A percentile compares a stretch with the other conserved stretches of the same genome.
Conservation (phyloP, 1,140 invertebrate species). For the Zaprionus taronus region DNA sequence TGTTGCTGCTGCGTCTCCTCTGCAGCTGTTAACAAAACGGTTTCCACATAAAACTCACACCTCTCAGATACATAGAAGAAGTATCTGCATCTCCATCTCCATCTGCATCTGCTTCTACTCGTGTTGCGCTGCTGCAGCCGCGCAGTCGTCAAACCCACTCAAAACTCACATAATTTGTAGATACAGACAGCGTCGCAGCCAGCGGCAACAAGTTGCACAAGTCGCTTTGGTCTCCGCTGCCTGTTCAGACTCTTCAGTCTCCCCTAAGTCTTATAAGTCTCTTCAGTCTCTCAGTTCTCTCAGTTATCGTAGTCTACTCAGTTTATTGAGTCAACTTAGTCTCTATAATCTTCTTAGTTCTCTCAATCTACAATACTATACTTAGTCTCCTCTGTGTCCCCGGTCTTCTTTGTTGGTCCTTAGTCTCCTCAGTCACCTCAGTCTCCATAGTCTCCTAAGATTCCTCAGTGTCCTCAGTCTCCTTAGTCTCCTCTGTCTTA, state of each 20-base stretch:
- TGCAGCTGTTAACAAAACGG: conserved; percentile 78
- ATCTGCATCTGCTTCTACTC: conserved; percentile 39
- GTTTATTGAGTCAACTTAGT: too few species aligned
- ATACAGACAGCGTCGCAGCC: conserved; percentile 26
- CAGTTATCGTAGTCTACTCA: neutral
- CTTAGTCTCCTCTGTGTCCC: too few species aligned
- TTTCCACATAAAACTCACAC: conserved; percentile 78
- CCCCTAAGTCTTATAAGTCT: neutral
- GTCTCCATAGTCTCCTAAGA: too few species aligned
- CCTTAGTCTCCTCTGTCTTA: too few species aligned
- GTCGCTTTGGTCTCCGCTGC: conserved; percentile 1
- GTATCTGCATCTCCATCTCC: conserved; percentile 23
- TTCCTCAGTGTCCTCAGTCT: too few species aligned
- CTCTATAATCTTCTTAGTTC: too few species aligned
- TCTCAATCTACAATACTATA: too few species aligned
- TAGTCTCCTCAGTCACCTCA: too few species aligned
- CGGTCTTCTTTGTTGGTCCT: too few species aligned
- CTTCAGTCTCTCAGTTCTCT: neutral
- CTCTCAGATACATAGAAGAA: conserved; percentile 34
- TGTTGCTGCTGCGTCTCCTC: conserved; percentile 48
- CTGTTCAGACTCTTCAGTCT: neutral
- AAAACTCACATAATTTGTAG: conserved; percentile 68
- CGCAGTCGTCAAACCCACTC: conserved; percentile 74
- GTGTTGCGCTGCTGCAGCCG: conserved; percentile 38
- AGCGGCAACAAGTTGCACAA: conserved; percentile 69